phyloP scores from a whole-genome alignment of 2,113 vertebrate species.

The Paedocypris sp. region DNA sequence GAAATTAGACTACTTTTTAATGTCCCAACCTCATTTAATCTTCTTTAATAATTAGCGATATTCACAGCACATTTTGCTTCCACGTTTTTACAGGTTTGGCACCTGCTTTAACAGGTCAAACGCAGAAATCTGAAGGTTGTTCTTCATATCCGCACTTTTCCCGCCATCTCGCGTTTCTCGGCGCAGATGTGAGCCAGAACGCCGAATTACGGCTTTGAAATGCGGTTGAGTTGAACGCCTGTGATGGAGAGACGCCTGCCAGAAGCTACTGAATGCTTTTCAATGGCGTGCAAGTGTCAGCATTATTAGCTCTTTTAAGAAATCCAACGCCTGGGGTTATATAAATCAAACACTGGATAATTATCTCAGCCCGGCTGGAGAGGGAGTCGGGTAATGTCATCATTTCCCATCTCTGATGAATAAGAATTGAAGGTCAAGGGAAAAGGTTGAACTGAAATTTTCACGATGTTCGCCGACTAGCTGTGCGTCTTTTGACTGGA shows the following conservation, averaged over 20 bases:
- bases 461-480: too few species aligned
- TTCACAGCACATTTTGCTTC: too few species aligned
- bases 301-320: conserved; percentile 4
- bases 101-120: too few species aligned
- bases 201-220: conserved; percentile 6
- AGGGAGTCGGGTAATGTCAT: neutral
- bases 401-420: neutral
- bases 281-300: conserved; percentile 7
- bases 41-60: too few species aligned
- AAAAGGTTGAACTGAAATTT: neutral
- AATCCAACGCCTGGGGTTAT: neutral
- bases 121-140: conserved; percentile 7
- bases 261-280: conserved; percentile 12
- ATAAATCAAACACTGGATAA: conserved; percentile 6
- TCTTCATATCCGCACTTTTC: neutral
- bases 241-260: conserved; percentile 8
- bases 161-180: neutral
- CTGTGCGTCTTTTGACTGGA: too few species aligned
- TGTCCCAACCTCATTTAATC: too few species aligned
- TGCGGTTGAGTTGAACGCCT: conserved; percentile 9
- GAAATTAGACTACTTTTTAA: too few species aligned
- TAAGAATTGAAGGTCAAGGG: conserved; percentile 7
- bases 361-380: conserved; percentile 5
- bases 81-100: too few species aligned
- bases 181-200: conserved; percentile 19